Conservation (phyloP, 2,113 vertebrate genomes). For the Epinephelus fuscoguttatus region DNA sequence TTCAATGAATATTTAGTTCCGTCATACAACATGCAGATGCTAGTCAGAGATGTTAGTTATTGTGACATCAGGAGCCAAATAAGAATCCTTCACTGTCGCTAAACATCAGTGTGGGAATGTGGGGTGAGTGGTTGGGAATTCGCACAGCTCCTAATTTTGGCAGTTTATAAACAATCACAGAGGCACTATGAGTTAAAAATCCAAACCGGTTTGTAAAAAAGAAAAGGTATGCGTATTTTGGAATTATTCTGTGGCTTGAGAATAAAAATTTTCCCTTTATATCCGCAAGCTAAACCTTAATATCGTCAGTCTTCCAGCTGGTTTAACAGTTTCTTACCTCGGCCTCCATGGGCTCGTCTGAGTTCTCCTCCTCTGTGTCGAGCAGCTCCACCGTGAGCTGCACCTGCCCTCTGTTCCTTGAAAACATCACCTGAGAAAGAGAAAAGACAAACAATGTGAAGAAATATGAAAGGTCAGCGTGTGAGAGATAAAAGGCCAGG, state of each 20-base stretch:
- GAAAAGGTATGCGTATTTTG: not conserved
- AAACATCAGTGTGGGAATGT: not conserved
- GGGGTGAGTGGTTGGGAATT: not conserved
- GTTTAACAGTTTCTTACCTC: conserved; percentile 85
- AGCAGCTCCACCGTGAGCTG: conserved; percentile 96
- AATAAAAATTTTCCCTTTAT: not conserved
- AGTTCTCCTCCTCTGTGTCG: conserved; percentile 97
- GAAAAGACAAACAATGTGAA: not conserved
- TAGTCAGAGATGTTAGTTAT: not conserved
- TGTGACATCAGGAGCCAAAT: not conserved
- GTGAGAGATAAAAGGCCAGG: not conserved
- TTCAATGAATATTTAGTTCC: not conserved
- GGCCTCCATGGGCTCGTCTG: conserved; percentile 95
- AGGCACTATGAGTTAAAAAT: not conserved
- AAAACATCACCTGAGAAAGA: conserved; percentile 90
- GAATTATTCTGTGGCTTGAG: not conserved
- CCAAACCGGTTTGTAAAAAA: not conserved
- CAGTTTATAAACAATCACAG: not conserved
- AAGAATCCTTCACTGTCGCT: not conserved
- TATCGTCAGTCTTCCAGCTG: not conserved
- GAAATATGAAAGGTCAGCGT: not conserved
- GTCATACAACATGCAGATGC: not conserved
- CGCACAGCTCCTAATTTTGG: not conserved
- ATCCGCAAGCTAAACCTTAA: not conserved
- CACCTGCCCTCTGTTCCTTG: conserved; percentile 91